Evolutionary conservation across 2,797 vertebrate species (phyloP).

Genomic region (Phrynocephalus guinanensis): DNA sequence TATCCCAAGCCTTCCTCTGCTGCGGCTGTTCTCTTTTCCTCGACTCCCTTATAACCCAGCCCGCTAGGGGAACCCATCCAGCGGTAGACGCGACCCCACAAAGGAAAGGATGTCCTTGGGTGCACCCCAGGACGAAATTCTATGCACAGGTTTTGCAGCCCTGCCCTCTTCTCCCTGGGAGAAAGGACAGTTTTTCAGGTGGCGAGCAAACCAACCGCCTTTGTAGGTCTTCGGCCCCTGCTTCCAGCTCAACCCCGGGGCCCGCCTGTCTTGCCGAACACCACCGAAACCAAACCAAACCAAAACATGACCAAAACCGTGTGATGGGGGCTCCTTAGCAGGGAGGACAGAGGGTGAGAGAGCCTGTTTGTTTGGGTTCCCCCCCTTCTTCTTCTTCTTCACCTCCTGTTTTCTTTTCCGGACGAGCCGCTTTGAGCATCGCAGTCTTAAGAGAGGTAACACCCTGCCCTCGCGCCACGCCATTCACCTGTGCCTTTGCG

Average conservation of each 20-base stretch:
- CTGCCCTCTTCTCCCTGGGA: neutral
- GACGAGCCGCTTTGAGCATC: neutral
- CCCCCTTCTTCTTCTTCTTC: no score
- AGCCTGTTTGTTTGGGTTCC: neutral
- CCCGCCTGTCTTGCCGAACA: neutral
- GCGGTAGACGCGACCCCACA: no score
- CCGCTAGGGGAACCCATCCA: neutral
- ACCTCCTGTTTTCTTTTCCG: neutral
- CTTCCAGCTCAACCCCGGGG: slow-evolving; percentile 1
- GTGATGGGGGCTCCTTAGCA: neutral
- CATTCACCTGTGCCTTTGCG: slow-evolving; percentile 42
- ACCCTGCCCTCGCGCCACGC: slow-evolving; percentile 26
- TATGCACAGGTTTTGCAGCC: no score
- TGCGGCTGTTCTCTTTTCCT: neutral
- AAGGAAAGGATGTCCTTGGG: neutral
- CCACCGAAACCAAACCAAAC: neutral
- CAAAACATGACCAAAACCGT: neutral
- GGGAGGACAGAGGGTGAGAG: neutral
- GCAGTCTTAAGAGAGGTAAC: neutral
- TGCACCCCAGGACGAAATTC: no score
- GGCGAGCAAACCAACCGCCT: neutral
- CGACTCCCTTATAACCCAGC: no score
- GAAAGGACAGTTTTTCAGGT: neutral
- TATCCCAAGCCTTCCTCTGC: neutral
- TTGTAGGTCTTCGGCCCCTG: neutral